These are phyloP conservation scores for Florisuga fusca DNA, from an alignment of 2,797 vertebrate species.

Conservation along the genomic window DNA sequence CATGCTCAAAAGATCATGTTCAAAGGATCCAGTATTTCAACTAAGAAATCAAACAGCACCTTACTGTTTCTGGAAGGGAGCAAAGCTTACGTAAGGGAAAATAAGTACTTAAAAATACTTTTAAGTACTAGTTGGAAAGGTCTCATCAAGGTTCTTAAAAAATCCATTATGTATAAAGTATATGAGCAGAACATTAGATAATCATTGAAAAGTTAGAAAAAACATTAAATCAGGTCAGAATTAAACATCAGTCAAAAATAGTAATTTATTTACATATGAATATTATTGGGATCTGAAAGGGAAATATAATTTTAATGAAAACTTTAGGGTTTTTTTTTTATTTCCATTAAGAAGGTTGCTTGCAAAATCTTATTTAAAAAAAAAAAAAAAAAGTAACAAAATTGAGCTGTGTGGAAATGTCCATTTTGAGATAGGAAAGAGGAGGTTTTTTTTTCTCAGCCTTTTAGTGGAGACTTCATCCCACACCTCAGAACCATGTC, in stretches of 20 bases:
- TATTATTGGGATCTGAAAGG: background rate
- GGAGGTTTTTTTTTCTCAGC: background rate
- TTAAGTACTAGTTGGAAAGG: background rate
- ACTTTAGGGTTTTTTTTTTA: background rate
- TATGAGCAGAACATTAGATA: background rate
- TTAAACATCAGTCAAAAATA: background rate
- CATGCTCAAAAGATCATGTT: background rate
- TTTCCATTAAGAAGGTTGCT: background rate
- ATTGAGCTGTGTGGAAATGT: background rate
- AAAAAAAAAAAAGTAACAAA: background rate
- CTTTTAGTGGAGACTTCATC: background rate
- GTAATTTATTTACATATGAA: background rate
- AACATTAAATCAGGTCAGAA: background rate
- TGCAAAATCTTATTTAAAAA: background rate
- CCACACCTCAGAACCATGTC: background rate
- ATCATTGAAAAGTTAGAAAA: background rate
- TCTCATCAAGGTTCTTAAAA: background rate
- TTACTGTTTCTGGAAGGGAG: background rate
- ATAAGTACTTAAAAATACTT: background rate
- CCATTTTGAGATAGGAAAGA: background rate
- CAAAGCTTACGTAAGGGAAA: background rate
- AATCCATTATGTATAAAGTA: background rate
- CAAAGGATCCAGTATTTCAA: background rate
- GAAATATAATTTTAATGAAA: background rate
- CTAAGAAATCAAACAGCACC: background rate